Evolutionary conservation across 2,888 invertebrate genomes (phyloP), one percentile per base, ranked within the genome.

Genomic region (Drosophila rubida): DNA sequence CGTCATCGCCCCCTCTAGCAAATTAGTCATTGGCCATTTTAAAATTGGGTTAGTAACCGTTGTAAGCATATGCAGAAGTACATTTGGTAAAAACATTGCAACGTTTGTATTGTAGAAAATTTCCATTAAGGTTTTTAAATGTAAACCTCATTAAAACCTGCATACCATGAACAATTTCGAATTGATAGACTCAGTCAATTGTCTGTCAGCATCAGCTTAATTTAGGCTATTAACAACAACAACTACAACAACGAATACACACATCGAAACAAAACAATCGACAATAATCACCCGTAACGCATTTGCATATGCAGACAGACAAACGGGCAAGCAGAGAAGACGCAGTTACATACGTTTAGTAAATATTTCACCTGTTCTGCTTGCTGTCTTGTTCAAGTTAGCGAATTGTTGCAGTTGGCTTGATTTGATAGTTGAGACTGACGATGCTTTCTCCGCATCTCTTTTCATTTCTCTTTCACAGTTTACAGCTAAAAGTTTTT

Each of bases 381-480:
- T 75, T 46, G 61, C 61, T 64, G 54, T 49, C 48, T 44, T 58
- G 30, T 58, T 46, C 50, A 44, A 60, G 63, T 68, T 75, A 65
- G 76, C 82, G 62, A 84, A 82, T 75, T 75, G 70, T 75, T 78
- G 75, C 76, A 82, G 70, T 84, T 84, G 73, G 69, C 57, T 87
- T 76, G 71, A 75, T 80, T 71, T 57, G 53, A 55, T 77, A 27
- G 16, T 25, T 8, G 35, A n/a, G 41, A 41, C 9, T 11, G 41
- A 41, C 22, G 60, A 57, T 83, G 82, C 82, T 83, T 83, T 83
- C 82, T 87, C 82, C 87, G 65, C 82, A 78, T 81, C 78, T 82
- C 79, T 80, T 68, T 72, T 41, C 70, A 85, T 86, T 80, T 86
- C 86, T 81, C 82, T 87, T 83, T 85, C 86, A 78, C 82, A 87